phyloP scores from a whole-genome alignment of 2,113 vertebrate species.

The Reinhardtius hippoglossoides region DNA sequence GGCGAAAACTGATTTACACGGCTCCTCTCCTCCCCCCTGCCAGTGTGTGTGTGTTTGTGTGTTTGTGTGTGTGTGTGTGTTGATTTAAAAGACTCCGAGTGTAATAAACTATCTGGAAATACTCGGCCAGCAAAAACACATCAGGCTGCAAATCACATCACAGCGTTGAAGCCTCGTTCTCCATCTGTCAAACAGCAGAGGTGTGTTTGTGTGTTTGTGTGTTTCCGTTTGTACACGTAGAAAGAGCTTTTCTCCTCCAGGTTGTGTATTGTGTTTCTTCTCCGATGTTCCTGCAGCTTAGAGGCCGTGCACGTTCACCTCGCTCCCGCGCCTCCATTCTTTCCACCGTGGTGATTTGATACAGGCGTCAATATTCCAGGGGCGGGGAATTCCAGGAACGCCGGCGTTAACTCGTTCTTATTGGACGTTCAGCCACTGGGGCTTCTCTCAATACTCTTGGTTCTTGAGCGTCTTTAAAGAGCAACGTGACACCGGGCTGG shows the following conservation, averaged over 20 bases:
- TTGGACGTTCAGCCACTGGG: constrained; percentile 57
- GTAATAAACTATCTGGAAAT: constrained; percentile 61
- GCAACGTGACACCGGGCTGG: constrained; percentile 31
- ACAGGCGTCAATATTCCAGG: constrained; percentile 38
- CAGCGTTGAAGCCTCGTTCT: constrained; percentile 10
- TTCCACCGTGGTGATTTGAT: constrained; percentile 49
- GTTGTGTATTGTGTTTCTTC: not conserved
- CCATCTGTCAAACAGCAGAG: constrained; percentile 43
- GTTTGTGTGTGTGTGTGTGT: not conserved
- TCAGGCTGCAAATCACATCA: constrained; percentile 64
- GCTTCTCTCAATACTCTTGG: not conserved
- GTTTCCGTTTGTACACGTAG: constrained; percentile 4
- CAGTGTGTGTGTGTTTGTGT: not conserved
- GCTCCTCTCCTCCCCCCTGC: constrained; percentile 28
- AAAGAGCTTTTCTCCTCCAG: constrained; percentile 8
- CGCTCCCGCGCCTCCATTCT: not conserved
- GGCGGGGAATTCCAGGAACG: constrained; percentile 64
- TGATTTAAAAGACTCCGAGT: constrained; percentile 57
- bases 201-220: constrained; percentile 17
- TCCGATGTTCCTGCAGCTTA: not conserved
- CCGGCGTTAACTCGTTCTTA: constrained; percentile 47
- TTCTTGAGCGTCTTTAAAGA: not conserved
- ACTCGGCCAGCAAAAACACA: constrained; percentile 39
- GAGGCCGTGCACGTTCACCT: constrained; percentile 19
- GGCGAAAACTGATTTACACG: constrained; percentile 61